A percentile compares a stretch with the other conserved stretches of the same genome.
phyloP scores from a whole-genome alignment of 2,113 vertebrate species.

The Oplegnathus fasciatus region DNA sequence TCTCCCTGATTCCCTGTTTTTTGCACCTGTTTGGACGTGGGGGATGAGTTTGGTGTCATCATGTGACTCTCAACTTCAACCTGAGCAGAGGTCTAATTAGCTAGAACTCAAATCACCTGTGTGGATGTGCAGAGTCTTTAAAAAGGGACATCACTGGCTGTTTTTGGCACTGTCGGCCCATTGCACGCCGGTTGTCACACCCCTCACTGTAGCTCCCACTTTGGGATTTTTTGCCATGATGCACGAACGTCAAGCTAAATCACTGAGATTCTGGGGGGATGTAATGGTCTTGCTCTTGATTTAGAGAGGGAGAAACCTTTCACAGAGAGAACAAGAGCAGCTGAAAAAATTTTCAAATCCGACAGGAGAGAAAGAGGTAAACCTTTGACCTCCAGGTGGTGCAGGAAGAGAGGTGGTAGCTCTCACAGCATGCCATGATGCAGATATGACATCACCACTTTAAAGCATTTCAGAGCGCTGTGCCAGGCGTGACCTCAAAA shows the following conservation, averaged over 20 bases:
- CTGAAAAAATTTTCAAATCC: neutral
- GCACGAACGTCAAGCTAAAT: neutral
- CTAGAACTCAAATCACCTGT: neutral
- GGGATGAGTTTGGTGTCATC: neutral
- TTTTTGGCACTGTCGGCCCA: too few species aligned
- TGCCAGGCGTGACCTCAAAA: constrained; percentile 70
- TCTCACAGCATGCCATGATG: neutral
- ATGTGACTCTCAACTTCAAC: neutral
- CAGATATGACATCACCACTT: constrained; percentile 57
- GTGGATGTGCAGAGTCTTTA: constrained; percentile 1
- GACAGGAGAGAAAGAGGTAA: neutral
- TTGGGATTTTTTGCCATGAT: too few species aligned
- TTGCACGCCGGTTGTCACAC: neutral
- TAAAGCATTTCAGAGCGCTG: constrained; percentile 21
- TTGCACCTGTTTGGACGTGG: neutral
- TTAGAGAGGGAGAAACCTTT: neutral
- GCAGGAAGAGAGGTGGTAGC: constrained; percentile 22
- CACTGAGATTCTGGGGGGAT: neutral
- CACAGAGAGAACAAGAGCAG: neutral
- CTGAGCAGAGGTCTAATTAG: constrained; percentile 1
- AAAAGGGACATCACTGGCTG: neutral
- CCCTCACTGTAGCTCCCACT: too few species aligned
- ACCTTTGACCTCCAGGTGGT: constrained; percentile 37
- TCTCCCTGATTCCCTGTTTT: neutral
- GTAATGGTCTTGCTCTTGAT: neutral